A percentile compares a stretch with the other conserved stretches of the same genome.
phyloP scores from a whole-genome alignment of 2,797 vertebrate species.

The Characodon lateralis region DNA sequence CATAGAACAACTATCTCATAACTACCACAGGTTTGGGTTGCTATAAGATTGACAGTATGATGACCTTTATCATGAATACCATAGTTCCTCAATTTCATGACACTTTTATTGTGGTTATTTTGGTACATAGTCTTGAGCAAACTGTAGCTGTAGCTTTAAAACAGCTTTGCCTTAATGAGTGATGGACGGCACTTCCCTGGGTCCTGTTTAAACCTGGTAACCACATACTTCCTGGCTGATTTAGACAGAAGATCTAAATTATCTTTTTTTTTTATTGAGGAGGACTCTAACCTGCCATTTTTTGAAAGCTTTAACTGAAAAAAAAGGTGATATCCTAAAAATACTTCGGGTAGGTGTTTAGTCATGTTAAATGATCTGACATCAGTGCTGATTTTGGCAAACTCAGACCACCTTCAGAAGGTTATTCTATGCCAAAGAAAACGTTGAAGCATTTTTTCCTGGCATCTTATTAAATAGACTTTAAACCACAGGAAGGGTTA shows the following conservation, averaged over 20 bases:
- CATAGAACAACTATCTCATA: too few species aligned
- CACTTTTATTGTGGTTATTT: not conserved
- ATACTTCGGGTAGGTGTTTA: not conserved
- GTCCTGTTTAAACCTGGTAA: not conserved
- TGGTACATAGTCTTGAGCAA: not conserved
- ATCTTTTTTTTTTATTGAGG: too few species aligned
- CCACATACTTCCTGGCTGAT: not conserved
- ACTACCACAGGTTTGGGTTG: not conserved
- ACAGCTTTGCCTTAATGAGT: not conserved
- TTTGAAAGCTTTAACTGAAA: too few species aligned
- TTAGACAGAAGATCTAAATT: not conserved
- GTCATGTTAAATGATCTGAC: not conserved
- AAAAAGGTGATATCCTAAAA: not conserved
- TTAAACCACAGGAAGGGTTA: not conserved
- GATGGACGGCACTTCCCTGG: not conserved
- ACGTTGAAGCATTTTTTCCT: not conserved
- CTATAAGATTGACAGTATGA: not conserved
- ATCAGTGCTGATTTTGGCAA: not conserved
- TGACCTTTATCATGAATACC: not conserved
- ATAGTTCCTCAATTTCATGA: too few species aligned
- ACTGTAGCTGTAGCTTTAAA: not conserved
- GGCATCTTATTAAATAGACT: not conserved
- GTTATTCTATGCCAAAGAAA: too few species aligned
- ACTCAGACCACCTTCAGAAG: not conserved
- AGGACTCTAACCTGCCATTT: too few species aligned